Conservation (phyloP, 2,797 vertebrate species). For the Gobio occitaniae region DNA sequence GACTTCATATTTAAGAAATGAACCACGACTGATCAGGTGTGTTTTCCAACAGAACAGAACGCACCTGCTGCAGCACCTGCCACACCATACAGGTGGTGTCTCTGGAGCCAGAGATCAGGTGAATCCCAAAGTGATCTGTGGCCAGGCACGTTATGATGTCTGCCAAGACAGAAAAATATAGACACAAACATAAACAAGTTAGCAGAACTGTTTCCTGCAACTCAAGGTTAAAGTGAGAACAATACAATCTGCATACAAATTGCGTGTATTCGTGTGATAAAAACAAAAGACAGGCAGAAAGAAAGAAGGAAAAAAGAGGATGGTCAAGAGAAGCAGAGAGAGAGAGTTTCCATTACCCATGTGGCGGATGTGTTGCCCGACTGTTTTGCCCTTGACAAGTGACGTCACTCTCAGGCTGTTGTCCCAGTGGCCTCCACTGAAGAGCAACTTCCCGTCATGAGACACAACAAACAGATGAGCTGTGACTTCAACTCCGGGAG, state of each 20-base stretch:
- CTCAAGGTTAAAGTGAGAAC: constrained; percentile 14
- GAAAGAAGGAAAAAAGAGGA: background rate
- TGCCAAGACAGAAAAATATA: background rate
- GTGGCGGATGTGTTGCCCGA: constrained; percentile 91
- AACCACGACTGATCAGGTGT: background rate
- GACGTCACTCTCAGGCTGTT: constrained; percentile 94
- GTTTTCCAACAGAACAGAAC: constrained; percentile 21
- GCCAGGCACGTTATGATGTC: constrained; percentile 87
- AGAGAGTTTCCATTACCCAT: constrained; percentile 82
- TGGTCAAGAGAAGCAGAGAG: background rate
- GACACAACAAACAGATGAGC: constrained; percentile 90
- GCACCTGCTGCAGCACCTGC: constrained; percentile 93
- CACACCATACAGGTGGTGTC: constrained; percentile 98
- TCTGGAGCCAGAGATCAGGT: constrained; percentile 95
- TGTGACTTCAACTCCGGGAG: constrained; percentile 86
- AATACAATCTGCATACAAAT: background rate
- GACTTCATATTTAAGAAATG: background rate
- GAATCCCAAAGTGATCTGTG: constrained; percentile 92
- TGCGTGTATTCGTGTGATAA: background rate
- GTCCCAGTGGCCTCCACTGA: constrained; percentile 97
- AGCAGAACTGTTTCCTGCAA: constrained; percentile 2
- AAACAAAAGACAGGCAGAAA: background rate
- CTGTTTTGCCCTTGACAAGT: constrained; percentile 88
- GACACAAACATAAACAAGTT: background rate
- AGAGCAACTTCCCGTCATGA: constrained; percentile 93